phyloP scores from a whole-genome alignment of 1,140 invertebrate genomes.

The Teleopsis dalmanni region DNA sequence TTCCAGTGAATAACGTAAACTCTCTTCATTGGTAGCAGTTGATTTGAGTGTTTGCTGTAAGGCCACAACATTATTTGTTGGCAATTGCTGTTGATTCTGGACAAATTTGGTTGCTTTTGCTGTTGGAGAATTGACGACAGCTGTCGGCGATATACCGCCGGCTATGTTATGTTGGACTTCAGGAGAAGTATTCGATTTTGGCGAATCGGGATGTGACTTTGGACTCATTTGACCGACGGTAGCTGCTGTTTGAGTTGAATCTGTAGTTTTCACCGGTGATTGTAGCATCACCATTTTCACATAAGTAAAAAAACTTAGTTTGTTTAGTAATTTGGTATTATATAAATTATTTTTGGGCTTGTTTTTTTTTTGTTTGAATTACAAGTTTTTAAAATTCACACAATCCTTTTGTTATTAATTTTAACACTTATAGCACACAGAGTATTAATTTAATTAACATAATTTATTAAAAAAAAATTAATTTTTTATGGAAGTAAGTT shows the following conservation, averaged over 20 bases:
- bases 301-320: too few relatives aligned
- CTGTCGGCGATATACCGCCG: conserved; percentile 1
- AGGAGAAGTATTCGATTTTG: conserved; percentile 37
- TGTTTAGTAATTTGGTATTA: neutral
- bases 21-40: conserved; percentile 25
- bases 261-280: conserved; percentile 34
- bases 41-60: conserved; percentile 2
- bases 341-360: neutral
- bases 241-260: conserved; percentile 22
- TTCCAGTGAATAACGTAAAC: conserved; percentile 34
- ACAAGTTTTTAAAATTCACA: neutral
- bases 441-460: too few relatives aligned
- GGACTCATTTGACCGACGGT: conserved; percentile 36
- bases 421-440: too few relatives aligned
- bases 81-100: neutral
- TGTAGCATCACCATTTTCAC: conserved; percentile 42
- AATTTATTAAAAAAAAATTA: too few relatives aligned
- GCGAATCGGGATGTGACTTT: conserved; percentile 38
- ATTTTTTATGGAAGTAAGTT: too few relatives aligned
- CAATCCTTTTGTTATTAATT: neutral
- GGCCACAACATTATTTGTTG: conserved; percentile 1
- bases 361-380: neutral
- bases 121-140: conserved; percentile 8
- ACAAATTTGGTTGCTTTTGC: conserved; percentile 36
- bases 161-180: conserved; percentile 11